These are phyloP conservation scores for Umimayanthus kanabou DNA, from an alignment of 92 coral and sea anemone genomes.

Conservation along the genomic window DNA sequence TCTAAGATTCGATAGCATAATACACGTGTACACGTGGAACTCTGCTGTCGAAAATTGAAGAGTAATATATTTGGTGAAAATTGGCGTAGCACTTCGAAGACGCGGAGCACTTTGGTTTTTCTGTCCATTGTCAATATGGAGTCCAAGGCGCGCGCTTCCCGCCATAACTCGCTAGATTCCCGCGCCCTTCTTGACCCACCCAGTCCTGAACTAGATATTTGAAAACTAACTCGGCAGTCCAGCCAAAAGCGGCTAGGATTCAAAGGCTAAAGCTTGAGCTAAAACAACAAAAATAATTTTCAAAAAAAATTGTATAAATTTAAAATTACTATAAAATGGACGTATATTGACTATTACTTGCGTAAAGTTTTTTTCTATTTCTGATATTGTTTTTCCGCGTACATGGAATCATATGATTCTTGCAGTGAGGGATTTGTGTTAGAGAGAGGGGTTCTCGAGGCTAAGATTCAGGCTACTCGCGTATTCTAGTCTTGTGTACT, in stretches of 20 bases:
- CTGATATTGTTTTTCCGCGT: background rate
- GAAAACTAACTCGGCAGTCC: background rate
- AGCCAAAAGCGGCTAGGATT: background rate
- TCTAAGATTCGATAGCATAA: too few relatives aligned
- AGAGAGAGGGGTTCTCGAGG: background rate
- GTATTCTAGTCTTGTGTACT: too few relatives aligned
- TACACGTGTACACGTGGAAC: background rate
- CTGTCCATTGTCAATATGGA: background rate
- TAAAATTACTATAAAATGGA: background rate
- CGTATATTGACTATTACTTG: too few relatives aligned
- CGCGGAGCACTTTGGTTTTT: background rate
- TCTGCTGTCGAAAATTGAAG: background rate
- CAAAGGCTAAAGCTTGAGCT: background rate
- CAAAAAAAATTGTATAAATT: background rate
- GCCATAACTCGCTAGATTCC: too few relatives aligned
- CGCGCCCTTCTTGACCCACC: too few relatives aligned
- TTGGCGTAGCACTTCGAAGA: background rate
- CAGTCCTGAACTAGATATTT: too few relatives aligned
- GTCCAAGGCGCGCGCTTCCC: background rate
- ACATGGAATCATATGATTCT: background rate
- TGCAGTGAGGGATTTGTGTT: background rate
- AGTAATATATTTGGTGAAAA: constrained; percentile 13
- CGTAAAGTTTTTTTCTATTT: too few relatives aligned
- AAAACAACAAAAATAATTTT: too few relatives aligned
- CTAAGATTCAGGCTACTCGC: background rate